Percentiles rank a stretch among this genome's conserved stretches.
phyloP scores from a whole-genome alignment of 2,797 vertebrate genomes.

The Xenops minutus region DNA sequence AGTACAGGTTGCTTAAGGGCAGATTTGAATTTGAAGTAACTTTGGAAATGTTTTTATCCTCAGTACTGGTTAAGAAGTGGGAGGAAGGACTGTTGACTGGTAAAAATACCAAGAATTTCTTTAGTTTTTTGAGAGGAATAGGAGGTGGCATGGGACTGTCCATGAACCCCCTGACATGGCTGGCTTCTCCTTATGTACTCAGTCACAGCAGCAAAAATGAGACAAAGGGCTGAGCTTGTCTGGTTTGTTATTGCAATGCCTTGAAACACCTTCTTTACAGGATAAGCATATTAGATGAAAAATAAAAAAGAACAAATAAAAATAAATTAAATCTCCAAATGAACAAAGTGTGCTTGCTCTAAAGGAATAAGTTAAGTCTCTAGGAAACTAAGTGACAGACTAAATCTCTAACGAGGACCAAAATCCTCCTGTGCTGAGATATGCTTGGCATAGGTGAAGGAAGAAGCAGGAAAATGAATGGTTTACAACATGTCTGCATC shows the following conservation, averaged over 20 bases:
- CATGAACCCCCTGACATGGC: neutral
- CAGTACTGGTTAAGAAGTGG: neutral
- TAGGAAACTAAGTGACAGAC: neutral
- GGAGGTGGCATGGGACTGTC: neutral
- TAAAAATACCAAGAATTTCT: neutral
- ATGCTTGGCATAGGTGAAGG: neutral
- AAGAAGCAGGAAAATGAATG: neutral
- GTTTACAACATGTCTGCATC: neutral
- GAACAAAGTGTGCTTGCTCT: neutral
- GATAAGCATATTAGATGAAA: neutral
- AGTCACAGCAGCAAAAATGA: neutral
- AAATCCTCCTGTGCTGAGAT: neutral
- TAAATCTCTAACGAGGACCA: neutral
- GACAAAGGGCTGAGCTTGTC: neutral
- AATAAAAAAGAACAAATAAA: neutral
- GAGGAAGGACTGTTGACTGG: neutral
- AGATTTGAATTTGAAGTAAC: constrained; percentile 51
- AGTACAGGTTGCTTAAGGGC: constrained; percentile 45
- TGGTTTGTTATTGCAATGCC: neutral
- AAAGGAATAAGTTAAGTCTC: neutral
- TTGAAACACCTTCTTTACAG: neutral
- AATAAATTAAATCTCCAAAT: neutral
- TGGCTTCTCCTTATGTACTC: neutral
- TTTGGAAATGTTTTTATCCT: constrained; percentile 26
- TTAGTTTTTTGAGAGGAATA: neutral